A percentile compares a stretch with the other conserved stretches of the same genome.
phyloP scores from a whole-genome alignment of 1,140 invertebrate species.

The Ctenoplectra terminalis region DNA sequence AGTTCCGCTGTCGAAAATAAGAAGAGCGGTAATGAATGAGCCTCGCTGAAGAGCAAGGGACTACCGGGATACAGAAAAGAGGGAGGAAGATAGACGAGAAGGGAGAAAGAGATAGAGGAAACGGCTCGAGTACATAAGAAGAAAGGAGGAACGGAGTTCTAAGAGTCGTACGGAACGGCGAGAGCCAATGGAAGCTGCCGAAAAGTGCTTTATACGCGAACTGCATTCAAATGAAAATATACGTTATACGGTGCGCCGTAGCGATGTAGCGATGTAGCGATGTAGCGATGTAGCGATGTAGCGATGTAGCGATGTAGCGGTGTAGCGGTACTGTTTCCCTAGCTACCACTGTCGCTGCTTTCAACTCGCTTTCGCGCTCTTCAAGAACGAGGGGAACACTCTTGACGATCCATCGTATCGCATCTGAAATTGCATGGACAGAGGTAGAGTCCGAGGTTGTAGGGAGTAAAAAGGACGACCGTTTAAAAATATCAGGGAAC shows the following conservation, averaged over 20 bases:
- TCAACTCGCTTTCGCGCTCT: conserved; percentile 21
- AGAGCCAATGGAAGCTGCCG: conserved; percentile 53
- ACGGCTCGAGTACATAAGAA: conserved; percentile 28
- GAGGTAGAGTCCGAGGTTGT: no score
- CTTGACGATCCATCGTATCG: no score
- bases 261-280: no score
- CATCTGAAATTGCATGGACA: no score
- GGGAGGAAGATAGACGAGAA: conserved; percentile 12
- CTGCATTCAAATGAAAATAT: conserved; percentile 45
- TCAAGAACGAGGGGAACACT: background rate
- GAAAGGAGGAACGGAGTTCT: conserved; percentile 42
- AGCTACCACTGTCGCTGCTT: conserved; percentile 4
- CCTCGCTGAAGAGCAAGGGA: conserved; percentile 34
- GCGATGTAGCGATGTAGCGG: no score
- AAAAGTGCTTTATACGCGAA: conserved; percentile 59
- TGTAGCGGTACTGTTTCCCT: no score
- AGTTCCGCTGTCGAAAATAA: conserved; percentile 70
- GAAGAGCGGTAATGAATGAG: conserved; percentile 75
- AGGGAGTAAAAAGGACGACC: no score
- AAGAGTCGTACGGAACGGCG: conserved; percentile 53
- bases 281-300: no score
- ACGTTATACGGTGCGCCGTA: background rate
- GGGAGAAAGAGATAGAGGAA: conserved; percentile 11
- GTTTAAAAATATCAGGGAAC: no score
- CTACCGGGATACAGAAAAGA: conserved; percentile 13